These are phyloP conservation scores for Platerodrilus igneus DNA, from an alignment of 2,888 invertebrate genomes.

Conservation along the genomic window DNA sequence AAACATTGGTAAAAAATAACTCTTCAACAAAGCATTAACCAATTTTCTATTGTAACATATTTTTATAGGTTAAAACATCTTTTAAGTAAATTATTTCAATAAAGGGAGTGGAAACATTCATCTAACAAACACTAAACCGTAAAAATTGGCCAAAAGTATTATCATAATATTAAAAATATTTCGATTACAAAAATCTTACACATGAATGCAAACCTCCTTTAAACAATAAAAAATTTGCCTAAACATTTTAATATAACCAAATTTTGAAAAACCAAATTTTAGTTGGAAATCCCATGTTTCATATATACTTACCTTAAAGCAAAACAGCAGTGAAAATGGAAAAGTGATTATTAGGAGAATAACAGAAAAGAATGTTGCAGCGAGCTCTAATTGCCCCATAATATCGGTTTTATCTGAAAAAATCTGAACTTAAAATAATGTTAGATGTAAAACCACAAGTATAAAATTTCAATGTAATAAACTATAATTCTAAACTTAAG, in stretches of 20 bases:
- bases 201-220: too few species aligned
- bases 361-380: conserved; percentile 68
- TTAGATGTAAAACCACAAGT: too few species aligned
- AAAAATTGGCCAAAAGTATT: too few species aligned
- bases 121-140: too few species aligned
- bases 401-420: conserved; percentile 60
- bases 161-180: too few species aligned
- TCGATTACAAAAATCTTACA: too few species aligned
- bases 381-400: conserved; percentile 64
- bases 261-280: too few species aligned
- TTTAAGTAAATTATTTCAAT: not conserved
- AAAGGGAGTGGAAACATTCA: not conserved
- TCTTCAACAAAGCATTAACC: not conserved
- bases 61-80: not conserved
- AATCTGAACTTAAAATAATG: conserved; percentile 4
- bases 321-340: conserved; percentile 78
- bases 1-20: not conserved
- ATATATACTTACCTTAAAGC: conserved; percentile 70
- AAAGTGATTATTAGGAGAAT: conserved; percentile 71
- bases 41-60: not conserved
- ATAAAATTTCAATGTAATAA: too few species aligned
- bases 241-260: too few species aligned
- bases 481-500: not conserved
- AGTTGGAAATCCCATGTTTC: too few species aligned
- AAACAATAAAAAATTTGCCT: too few species aligned